These are phyloP conservation scores for Bugulina stolonifera DNA, from an alignment of 2,888 invertebrate species.

Conservation along the genomic window DNA sequence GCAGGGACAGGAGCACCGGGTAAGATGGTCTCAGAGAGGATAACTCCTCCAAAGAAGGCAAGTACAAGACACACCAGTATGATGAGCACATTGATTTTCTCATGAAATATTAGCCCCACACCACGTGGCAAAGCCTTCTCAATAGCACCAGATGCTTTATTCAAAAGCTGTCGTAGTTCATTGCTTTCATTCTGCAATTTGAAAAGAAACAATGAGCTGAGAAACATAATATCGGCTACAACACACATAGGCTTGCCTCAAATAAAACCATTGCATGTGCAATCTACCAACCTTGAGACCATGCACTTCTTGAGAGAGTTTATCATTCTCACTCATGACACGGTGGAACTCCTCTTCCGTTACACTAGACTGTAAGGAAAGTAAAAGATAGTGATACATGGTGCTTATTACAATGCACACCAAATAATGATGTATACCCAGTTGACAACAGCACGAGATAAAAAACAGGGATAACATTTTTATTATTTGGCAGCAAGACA, in stretches of 20 bases:
- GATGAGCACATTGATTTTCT: not conserved
- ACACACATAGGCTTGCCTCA: too few relatives aligned
- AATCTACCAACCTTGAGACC: too few relatives aligned
- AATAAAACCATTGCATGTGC: too few relatives aligned
- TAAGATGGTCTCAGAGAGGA: not conserved
- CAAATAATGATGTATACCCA: too few relatives aligned
- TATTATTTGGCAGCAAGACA: too few relatives aligned
- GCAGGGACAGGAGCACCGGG: not conserved
- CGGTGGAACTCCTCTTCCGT: not conserved
- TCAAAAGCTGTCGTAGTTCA: not conserved
- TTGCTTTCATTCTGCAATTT: not conserved
- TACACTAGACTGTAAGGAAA: conserved; percentile 8
- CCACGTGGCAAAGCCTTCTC: not conserved
- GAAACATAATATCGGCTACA: too few relatives aligned
- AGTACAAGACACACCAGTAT: not conserved
- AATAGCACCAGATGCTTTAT: not conserved
- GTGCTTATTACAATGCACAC: too few relatives aligned
- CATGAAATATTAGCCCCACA: not conserved
- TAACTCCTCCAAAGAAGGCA: not conserved
- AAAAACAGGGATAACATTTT: too few relatives aligned
- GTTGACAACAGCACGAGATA: too few relatives aligned
- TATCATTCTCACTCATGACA: not conserved
- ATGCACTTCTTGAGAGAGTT: conserved; percentile 1
- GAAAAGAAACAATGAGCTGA: too few relatives aligned
- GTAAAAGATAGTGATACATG: too few relatives aligned